A percentile compares a stretch with the other conserved stretches of the same genome.
Evolutionary conservation across 2,888 invertebrate genomes (phyloP).

Genomic region (Temnothorax ravouxi): DNA sequence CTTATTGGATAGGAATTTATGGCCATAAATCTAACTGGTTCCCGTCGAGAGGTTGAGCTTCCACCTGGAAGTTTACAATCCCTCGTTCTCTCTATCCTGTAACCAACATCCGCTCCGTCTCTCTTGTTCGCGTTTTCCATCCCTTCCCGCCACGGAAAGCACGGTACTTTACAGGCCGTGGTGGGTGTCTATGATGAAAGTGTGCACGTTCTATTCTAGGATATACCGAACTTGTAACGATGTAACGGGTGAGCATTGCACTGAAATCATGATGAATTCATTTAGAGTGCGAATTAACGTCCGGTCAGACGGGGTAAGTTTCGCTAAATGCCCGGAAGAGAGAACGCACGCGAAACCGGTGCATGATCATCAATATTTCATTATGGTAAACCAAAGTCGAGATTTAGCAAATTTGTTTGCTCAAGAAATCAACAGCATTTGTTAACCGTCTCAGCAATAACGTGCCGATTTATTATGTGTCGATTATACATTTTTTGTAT

Average conservation of each 20-base stretch:
- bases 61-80: constrained; percentile 77
- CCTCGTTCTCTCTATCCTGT: constrained; percentile 61
- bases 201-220: constrained; percentile 56
- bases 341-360: constrained; percentile 71
- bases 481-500: background rate
- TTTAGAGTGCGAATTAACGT: constrained; percentile 74
- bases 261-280: constrained; percentile 75
- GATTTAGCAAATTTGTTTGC: constrained; percentile 69
- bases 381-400: constrained; percentile 68
- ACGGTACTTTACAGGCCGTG: constrained; percentile 73
- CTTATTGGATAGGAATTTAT: constrained; percentile 80
- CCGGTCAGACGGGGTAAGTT: constrained; percentile 69
- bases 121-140: constrained; percentile 66
- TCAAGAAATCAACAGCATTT: constrained; percentile 23
- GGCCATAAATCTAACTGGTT: constrained; percentile 80
- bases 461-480: background rate
- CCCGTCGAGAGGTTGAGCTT: constrained; percentile 80
- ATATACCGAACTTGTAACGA: constrained; percentile 69
- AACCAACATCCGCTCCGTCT: constrained; percentile 59
- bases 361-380: constrained; percentile 74
- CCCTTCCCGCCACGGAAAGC: constrained; percentile 62
- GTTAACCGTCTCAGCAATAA: background rate
- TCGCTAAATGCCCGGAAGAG: constrained; percentile 75
- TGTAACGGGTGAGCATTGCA: constrained; percentile 78
- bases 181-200: constrained; percentile 72